These are phyloP conservation scores for Coturnix japonica DNA, from an alignment of 2,113 vertebrate genomes.

Conservation along the genomic window DNA sequence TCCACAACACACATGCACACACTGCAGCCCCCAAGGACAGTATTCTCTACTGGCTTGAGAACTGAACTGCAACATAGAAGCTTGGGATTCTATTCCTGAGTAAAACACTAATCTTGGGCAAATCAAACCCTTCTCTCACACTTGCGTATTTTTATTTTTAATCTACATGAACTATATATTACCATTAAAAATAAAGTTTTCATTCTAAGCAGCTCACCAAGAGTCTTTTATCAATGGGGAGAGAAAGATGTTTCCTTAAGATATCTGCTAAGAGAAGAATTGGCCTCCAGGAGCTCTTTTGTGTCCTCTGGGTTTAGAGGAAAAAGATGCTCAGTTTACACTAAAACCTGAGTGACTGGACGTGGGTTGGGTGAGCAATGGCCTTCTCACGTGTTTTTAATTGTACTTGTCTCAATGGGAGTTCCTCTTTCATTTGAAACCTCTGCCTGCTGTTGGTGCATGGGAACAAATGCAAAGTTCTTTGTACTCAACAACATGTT, in stretches of 20 bases:
- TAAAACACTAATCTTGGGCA: not conserved
- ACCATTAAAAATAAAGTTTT: not conserved
- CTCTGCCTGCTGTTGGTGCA: not conserved
- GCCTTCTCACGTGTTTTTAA: not conserved
- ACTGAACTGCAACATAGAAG: not conserved
- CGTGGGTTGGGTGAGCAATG: not conserved
- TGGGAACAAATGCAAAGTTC: not conserved
- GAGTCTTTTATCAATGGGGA: not conserved
- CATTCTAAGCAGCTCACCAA: not conserved
- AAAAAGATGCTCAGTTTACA: not conserved
- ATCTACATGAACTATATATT: too few species aligned
- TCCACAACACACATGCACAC: not conserved
- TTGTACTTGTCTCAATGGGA: not conserved
- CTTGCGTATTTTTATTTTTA: not conserved
- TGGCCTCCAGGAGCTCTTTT: fast-evolving
- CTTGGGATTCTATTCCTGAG: not conserved
- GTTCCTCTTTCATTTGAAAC: not conserved
- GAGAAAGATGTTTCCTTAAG: not conserved
- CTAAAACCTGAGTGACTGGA: not conserved
- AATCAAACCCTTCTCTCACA: not conserved
- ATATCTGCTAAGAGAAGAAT: not conserved
- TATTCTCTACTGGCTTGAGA: not conserved
- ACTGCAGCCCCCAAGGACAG: not conserved
- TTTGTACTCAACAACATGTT: not conserved
- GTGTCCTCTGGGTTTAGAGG: not conserved